A percentile compares a stretch with the other conserved stretches of the same genome.
phyloP scores from a whole-genome alignment of 2,797 vertebrate species.

The Mormyrus hasselquistii region DNA sequence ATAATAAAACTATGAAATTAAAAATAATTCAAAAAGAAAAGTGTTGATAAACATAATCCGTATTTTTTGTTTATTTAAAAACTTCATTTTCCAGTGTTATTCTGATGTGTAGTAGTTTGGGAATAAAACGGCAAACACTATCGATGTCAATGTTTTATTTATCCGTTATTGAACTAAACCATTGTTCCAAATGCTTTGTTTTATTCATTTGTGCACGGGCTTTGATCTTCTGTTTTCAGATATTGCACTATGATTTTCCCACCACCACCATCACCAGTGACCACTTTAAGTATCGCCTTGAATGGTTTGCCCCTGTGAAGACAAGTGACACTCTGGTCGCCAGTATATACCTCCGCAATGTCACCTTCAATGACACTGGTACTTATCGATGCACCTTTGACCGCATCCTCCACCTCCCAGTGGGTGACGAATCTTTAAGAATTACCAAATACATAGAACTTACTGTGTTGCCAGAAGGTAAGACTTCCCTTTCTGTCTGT shows the following conservation, averaged over 20 bases:
- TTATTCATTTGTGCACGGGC: background rate
- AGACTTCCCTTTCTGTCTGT: background rate
- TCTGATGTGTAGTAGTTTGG: background rate
- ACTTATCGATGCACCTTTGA: constrained; percentile 72
- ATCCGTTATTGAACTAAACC: background rate
- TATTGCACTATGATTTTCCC: constrained; percentile 64
- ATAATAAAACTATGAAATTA: background rate
- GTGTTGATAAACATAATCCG: background rate
- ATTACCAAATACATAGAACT: constrained; percentile 73
- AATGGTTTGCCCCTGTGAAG: constrained; percentile 68
- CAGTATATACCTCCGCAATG: constrained; percentile 67
- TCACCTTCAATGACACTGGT: constrained; percentile 73
- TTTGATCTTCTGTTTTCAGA: constrained; percentile 49
- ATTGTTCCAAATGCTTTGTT: background rate
- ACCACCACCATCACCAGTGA: constrained; percentile 46
- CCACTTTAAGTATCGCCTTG: constrained; percentile 61
- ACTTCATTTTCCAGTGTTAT: background rate
- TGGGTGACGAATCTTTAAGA: constrained; percentile 43
- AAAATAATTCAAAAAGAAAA: background rate
- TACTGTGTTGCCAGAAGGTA: constrained; percentile 69
- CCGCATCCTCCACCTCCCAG: constrained; percentile 61
- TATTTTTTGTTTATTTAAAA: background rate
- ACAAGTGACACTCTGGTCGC: constrained; percentile 70
- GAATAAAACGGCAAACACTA: background rate
- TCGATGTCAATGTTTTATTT: background rate